Conservation (phyloP, 64 coral and sea anemone genomes). For the Stichodactyla helianthus region DNA sequence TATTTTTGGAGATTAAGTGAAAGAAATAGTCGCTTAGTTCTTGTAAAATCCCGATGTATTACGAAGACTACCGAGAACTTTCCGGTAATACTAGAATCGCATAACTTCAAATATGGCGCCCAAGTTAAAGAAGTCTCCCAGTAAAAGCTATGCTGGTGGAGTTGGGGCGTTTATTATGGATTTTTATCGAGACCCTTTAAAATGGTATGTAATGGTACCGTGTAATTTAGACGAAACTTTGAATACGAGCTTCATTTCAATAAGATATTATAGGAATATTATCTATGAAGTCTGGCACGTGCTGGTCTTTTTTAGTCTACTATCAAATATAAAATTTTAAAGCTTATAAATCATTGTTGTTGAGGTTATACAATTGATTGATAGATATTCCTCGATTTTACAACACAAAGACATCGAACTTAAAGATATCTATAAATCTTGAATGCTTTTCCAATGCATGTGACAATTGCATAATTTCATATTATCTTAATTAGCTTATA, state of each 20-base stretch:
- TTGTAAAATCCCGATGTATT: background rate
- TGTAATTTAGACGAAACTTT: background rate
- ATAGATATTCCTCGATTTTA: too few relatives aligned
- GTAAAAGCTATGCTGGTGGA: conserved; percentile 37
- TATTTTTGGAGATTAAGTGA: background rate
- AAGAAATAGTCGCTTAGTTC: background rate
- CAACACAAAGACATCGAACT: too few relatives aligned
- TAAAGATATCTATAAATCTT: too few relatives aligned
- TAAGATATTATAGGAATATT: background rate
- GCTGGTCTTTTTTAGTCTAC: background rate
- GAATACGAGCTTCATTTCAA: background rate
- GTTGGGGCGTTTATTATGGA: conserved; percentile 65
- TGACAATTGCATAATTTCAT: too few relatives aligned
- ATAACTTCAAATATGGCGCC: conserved; percentile 72
- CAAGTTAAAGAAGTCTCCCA: conserved; percentile 46
- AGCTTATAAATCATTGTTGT: too few relatives aligned
- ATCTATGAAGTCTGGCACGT: background rate
- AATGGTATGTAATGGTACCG: conserved; percentile 47
- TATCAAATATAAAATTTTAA: too few relatives aligned
- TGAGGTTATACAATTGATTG: too few relatives aligned
- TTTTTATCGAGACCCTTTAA: conserved; percentile 90
- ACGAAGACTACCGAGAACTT: conserved; percentile 3
- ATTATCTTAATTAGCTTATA: too few relatives aligned
- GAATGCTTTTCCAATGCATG: too few relatives aligned
- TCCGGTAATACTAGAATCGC: background rate